Conservation (phyloP, 2,888 invertebrate species). For the Nasonovia ribisnigri region DNA sequence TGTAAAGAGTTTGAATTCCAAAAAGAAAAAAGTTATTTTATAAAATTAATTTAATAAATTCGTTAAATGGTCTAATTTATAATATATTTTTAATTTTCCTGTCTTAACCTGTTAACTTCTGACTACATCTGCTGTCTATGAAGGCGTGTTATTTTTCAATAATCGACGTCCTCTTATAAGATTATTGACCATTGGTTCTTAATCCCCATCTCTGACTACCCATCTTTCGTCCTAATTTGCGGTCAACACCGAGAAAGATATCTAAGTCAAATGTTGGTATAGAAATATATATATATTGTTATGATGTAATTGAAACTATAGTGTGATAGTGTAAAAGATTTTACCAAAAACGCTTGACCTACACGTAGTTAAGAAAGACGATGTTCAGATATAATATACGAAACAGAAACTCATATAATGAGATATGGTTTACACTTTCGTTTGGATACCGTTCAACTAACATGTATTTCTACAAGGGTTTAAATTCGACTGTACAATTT, state of each 20-base stretch:
- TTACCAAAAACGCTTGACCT: neutral
- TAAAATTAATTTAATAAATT: neutral
- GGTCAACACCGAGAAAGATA: neutral
- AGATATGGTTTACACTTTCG: neutral
- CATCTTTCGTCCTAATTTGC: neutral
- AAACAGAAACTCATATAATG: neutral
- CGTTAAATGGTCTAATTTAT: neutral
- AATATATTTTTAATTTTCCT: neutral
- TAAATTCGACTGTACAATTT: neutral
- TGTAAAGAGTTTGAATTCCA: neutral
- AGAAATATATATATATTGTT: neutral
- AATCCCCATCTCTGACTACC: neutral
- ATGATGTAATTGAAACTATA: neutral
- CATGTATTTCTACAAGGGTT: neutral
- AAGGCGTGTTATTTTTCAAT: neutral
- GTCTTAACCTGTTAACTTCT: neutral
- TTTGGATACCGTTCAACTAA: neutral
- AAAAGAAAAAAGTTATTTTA: neutral
- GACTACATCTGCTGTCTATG: neutral
- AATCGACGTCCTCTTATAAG: neutral
- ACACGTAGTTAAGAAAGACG: neutral
- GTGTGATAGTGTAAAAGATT: neutral
- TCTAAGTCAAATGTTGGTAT: neutral
- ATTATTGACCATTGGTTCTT: neutral
- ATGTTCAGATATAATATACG: neutral